A percentile compares a stretch with the other conserved stretches of the same genome.
Evolutionary conservation across 2,797 vertebrate species (phyloP).

Genomic region (Melanotaenia nigrans): DNA sequence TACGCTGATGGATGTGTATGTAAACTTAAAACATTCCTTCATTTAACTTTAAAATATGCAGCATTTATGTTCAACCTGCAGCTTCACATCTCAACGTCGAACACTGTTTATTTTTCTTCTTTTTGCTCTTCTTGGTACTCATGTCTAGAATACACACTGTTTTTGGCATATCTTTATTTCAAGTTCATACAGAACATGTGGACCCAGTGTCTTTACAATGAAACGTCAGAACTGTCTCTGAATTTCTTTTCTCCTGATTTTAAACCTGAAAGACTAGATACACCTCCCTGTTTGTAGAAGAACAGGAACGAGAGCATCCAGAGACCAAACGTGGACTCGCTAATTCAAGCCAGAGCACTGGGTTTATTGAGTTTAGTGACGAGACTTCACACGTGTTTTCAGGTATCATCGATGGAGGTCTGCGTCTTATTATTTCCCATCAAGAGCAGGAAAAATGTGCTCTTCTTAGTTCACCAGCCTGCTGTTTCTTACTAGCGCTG

Average conservation of each 20-base stretch:
- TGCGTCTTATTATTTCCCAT: constrained; percentile 49
- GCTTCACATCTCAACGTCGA: constrained; percentile 5
- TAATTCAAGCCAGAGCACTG: constrained; percentile 68
- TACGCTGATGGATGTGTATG: constrained; percentile 14
- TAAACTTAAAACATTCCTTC: not conserved
- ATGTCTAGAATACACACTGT: not conserved
- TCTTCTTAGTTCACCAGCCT: constrained; percentile 22
- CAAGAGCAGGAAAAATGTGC: constrained; percentile 15
- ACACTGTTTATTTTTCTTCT: constrained; percentile 10
- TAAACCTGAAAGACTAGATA: constrained; percentile 28
- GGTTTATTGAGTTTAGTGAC: constrained; percentile 66
- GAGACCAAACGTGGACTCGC: constrained; percentile 35
- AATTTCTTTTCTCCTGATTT: constrained; percentile 3
- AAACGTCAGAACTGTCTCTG: constrained; percentile 16
- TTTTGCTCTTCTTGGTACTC: not conserved
- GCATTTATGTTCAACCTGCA: not conserved
- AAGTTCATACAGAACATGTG: constrained; percentile 11
- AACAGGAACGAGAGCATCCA: constrained; percentile 35
- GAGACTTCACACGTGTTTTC: constrained; percentile 48
- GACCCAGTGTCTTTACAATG: constrained; percentile 20
- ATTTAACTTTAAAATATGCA: constrained; percentile 25
- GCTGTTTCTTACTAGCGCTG: constrained; percentile 8
- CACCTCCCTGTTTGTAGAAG: constrained; percentile 36
- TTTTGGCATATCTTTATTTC: constrained; percentile 20
- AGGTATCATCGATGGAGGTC: constrained; percentile 38